Base-by-base conservation (phyloP, 2,888 invertebrate species). In the Caenorhabditis afra region DNA sequence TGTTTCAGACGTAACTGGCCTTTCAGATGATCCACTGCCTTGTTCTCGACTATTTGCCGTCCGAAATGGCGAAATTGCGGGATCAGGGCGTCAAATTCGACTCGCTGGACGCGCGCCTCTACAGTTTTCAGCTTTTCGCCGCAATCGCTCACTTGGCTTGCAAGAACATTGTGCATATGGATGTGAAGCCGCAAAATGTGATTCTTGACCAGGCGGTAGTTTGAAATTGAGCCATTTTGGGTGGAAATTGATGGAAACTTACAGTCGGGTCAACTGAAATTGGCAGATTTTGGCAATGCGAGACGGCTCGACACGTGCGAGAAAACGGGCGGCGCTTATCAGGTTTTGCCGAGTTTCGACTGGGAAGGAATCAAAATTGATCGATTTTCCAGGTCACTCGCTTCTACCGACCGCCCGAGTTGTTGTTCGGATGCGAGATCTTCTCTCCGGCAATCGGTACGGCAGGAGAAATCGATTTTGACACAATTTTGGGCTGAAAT, bases 281-380 rank as follows among this genome's bases (percentile, higher is more conserved):
- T 88, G 44, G 85, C 83, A 1, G 88, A 88, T 62, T 88, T 88
- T 52, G 88, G 88, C 5, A 87, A 85, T 44, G 86, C 88, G 0
- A 71, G 81, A 59, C 68, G 74, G 8, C 52, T 87, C 4, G 66
- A 75, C 3, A 65, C 76, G 0, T 53, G 61, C 41, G 76, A 76
- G 29, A 67, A 62, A 22, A 68, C 61, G 3, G 71, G 68, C 0
- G 55, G 58, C 22, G 47, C 84, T 10, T 88, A 88, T 65, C 87
- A 85, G 66, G 82, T 82, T 50, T 12, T 0, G n/a, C 4, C 44
- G 37, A 20, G 22, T n/a, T n/a, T n/a, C n/a, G n/a, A n/a, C n/a
- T n/a, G n/a, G n/a, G n/a, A n/a, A n/a, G 35, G 22, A 22, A 8
- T 7, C n/a, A 41, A 8, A 39, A 37, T 5, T 35, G 18, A n/a